Conservation (phyloP, 2,888 invertebrate genomes). For the Parnassius orleans region DNA sequence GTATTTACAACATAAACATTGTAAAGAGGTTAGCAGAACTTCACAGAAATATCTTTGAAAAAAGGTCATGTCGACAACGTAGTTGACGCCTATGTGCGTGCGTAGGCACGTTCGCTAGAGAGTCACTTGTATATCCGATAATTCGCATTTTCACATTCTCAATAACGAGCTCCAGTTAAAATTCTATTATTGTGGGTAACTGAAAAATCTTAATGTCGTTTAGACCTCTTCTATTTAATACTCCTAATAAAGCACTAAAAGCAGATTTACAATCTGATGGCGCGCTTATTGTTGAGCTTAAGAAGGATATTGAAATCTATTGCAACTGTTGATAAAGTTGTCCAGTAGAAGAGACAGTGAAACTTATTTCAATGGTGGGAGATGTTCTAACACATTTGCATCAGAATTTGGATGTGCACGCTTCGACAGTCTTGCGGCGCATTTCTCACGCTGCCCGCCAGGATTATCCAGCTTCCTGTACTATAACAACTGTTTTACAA, state of each 20-base stretch:
- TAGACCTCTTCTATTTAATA: slow-evolving; percentile 58
- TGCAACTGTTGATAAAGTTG: slow-evolving; percentile 58
- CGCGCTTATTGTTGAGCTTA: slow-evolving; percentile 29
- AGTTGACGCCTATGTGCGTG: not conserved
- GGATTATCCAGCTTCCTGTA: slow-evolving; percentile 22
- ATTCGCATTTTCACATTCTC: too few relatives aligned
- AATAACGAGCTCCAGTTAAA: too few relatives aligned
- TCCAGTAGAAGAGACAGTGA: slow-evolving; percentile 51
- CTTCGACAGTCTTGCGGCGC: slow-evolving; percentile 58
- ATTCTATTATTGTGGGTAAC: slow-evolving; percentile 17
- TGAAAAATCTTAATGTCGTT: slow-evolving; percentile 57
- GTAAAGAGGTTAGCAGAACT: slow-evolving; percentile 16
- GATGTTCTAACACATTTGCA: slow-evolving; percentile 67
- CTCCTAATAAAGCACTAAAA: slow-evolving; percentile 65
- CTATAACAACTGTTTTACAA: slow-evolving; percentile 3
- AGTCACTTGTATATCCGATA: too few relatives aligned
- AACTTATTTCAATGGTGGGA: slow-evolving; percentile 42
- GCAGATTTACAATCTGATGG: slow-evolving; percentile 44
- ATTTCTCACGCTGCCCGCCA: slow-evolving; percentile 68
- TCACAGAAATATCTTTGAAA: slow-evolving; percentile 9
- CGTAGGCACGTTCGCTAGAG: not conserved
- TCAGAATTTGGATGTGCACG: slow-evolving; percentile 77
- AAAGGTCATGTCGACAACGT: slow-evolving; percentile 5
- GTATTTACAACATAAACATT: slow-evolving; percentile 25
- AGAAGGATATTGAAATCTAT: slow-evolving; percentile 49